phyloP scores from a whole-genome alignment of 2,113 vertebrate genomes.

The Neodon shergylaensis region DNA sequence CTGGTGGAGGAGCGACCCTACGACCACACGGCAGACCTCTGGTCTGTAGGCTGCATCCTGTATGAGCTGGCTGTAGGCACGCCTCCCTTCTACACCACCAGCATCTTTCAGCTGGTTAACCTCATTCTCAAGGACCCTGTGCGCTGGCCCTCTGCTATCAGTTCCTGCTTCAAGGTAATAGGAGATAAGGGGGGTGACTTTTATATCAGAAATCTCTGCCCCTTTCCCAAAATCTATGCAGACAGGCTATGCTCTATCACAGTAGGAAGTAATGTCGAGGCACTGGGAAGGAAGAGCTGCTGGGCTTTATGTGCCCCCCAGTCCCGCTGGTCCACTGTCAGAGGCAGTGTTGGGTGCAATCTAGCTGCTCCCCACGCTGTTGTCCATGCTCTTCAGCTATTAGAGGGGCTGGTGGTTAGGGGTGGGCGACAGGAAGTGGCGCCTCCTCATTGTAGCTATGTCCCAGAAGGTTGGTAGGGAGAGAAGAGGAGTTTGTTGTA shows the following conservation, averaged over 20 bases:
- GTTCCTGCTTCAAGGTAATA: constrained; percentile 91
- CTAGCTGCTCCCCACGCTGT: neutral
- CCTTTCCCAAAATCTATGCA: neutral
- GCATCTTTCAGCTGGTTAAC: constrained; percentile 95
- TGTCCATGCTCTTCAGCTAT: neutral
- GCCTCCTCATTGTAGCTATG: neutral
- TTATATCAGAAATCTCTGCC: neutral
- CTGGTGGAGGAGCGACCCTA: constrained; percentile 96
- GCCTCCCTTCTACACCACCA: constrained; percentile 97
- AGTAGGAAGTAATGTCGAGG: constrained; percentile 5
- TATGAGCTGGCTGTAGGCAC: constrained; percentile 96
- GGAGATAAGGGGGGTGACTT: neutral
- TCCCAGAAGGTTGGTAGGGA: neutral
- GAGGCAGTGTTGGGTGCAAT: neutral
- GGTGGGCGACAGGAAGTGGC: neutral
- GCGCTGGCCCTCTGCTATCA: constrained; percentile 93
- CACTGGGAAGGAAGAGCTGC: neutral
- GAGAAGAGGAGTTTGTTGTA: neutral
- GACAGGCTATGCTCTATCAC: neutral
- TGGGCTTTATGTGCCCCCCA: neutral
- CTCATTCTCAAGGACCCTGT: constrained; percentile 93
- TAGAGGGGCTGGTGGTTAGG: neutral
- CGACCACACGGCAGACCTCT: constrained; percentile 95
- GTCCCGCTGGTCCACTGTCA: neutral
- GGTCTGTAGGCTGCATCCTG: constrained; percentile 97